Evolutionary conservation across 2,113 vertebrate species (phyloP), one percentile per base, ranked within the genome.

Genomic region (Tychaedon coryphoeus): DNA sequence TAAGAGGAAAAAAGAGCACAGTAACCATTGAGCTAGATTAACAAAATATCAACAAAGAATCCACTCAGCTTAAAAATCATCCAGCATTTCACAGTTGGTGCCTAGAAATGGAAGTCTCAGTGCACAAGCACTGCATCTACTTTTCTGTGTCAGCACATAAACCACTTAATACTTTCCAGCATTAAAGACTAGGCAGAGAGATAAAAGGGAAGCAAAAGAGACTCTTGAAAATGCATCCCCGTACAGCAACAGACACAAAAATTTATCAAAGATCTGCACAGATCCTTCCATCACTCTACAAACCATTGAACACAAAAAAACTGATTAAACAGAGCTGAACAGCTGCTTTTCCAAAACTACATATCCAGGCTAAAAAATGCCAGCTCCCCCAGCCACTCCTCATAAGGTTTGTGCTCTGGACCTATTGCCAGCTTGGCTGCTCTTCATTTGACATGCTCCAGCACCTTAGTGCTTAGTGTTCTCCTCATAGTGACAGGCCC

Each of bases 21-120:
- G 67, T 28, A 50, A 89, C 58, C 71, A 95, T 4, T 91, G 33
- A 79, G 85, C 86, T 82, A 94, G 82, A 93, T 90, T 62, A 96
- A 82, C 81, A 64, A 94, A 79, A 79, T 79, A 81, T 86, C 61
- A 94, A 95, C 88, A 95, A 91, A 96, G 88, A 94, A 94, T 62
- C 82, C 70, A 93, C 74, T 88, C 56, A 96, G 12, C n/a, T 69
- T 82, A 74, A 77, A 90, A 94, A 70, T 51, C 69, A 70, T 29
- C 76, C 90, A 80, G 50, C 56, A 29, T 75, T 71, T 54, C 50
- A 57, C 5, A 87, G 19, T 42, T 60, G 60, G 72, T 91, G 91
- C 76, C 72, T 66, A 93, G 70, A 93, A 91, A 92, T 64, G 40
- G 56, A 88, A 80, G 40, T 70, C 28, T 66, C 45, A 5, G 51